Percentiles rank a stretch among this genome's conserved stretches.
phyloP scores from a whole-genome alignment of 2,113 vertebrate genomes.

The Macrotis lagotis region DNA sequence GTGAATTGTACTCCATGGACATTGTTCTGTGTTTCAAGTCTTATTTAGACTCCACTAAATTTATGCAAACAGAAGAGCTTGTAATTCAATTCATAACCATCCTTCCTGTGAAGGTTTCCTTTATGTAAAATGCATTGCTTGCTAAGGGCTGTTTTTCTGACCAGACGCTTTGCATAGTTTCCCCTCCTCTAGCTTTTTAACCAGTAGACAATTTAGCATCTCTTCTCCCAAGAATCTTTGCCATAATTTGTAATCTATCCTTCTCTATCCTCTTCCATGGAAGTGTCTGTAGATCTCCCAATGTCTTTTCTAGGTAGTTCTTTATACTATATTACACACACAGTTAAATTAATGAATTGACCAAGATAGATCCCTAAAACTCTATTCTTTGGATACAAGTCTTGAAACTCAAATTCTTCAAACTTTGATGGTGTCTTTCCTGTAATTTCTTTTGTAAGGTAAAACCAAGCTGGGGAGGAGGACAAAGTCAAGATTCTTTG shows the following conservation, averaged over 20 bases:
- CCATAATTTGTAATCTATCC: neutral
- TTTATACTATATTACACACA: neutral
- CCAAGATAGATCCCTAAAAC: conserved; percentile 1
- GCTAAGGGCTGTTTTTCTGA: conserved; percentile 57
- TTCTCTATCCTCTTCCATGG: neutral
- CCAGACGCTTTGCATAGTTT: conserved; percentile 46
- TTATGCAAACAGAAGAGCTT: conserved; percentile 65
- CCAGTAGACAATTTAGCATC: conserved; percentile 40
- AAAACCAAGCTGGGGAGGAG: conserved; percentile 24
- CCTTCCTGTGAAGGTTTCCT: conserved; percentile 68
- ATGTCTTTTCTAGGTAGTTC: neutral
- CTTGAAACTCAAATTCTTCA: neutral
- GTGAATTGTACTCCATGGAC: conserved; percentile 74
- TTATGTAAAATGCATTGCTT: conserved; percentile 34
- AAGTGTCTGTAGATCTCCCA: neutral
- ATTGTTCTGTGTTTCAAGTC: conserved; percentile 77
- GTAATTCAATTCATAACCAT: conserved; percentile 66
- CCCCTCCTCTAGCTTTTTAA: conserved; percentile 6
- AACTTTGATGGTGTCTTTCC: conserved; percentile 23
- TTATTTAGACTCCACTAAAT: conserved; percentile 67
- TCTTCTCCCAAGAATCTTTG: conserved; percentile 20
- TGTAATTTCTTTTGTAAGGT: conserved; percentile 53
- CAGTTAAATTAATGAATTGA: neutral
- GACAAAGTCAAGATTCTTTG: conserved; percentile 20
- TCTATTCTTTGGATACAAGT: conserved; percentile 18